Conservation (phyloP, 1,140 invertebrate genomes). For the Heterodera schachtii region DNA sequence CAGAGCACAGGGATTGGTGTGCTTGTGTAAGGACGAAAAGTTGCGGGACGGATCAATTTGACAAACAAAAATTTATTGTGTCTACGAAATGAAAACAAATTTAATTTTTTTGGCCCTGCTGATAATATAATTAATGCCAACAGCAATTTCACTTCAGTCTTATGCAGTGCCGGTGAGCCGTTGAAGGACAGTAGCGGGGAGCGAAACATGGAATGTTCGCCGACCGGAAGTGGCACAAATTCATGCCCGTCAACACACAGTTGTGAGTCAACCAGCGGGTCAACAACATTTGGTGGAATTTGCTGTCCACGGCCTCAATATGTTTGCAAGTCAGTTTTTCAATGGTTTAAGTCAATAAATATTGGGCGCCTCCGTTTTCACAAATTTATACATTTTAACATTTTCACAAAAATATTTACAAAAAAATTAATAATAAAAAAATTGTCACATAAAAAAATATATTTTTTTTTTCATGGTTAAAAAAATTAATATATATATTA, state of each 20-base stretch:
- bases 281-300: slow-evolving; percentile 61
- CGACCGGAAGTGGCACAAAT: slow-evolving; percentile 62
- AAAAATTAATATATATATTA: too few relatives aligned
- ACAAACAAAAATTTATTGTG: too few relatives aligned
- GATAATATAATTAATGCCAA: not conserved
- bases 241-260: slow-evolving; percentile 60
- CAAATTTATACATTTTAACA: too few relatives aligned
- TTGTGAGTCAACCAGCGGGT: slow-evolving; percentile 62
- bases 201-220: slow-evolving; percentile 64
- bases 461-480: too few relatives aligned
- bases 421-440: too few relatives aligned
- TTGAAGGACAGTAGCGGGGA: slow-evolving; percentile 63
- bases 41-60: too few relatives aligned
- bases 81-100: too few relatives aligned
- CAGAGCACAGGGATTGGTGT: too few relatives aligned
- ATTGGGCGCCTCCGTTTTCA: not conserved
- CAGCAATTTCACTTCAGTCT: slow-evolving; percentile 45
- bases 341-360: not conserved
- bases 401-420: too few relatives aligned
- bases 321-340: slow-evolving; percentile 52
- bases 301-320: slow-evolving; percentile 64
- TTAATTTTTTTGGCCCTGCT: too few relatives aligned
- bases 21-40: too few relatives aligned
- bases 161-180: slow-evolving; percentile 63
- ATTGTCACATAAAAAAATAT: too few relatives aligned